phyloP scores from a whole-genome alignment of 2,797 vertebrate genomes.

The Telmatherina bonti region DNA sequence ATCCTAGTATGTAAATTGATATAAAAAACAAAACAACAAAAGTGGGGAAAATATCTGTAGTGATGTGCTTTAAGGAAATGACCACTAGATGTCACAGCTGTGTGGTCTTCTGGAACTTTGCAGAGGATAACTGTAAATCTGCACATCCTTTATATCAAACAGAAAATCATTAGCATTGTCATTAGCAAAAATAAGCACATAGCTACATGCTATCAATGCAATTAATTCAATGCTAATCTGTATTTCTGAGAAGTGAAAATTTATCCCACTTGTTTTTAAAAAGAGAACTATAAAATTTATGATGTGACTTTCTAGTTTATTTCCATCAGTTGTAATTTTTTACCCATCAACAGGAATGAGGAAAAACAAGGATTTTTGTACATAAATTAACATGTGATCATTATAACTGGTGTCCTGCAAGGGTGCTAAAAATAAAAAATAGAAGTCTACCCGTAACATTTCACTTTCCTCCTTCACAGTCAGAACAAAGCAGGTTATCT shows the following conservation, averaged over 20 bases:
- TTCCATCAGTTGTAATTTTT: neutral
- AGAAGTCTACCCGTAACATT: constrained; percentile 43
- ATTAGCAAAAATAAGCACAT: constrained; percentile 2
- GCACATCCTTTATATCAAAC: neutral
- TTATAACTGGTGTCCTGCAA: constrained; percentile 19
- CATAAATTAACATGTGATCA: neutral
- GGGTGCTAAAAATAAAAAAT: constrained; percentile 20
- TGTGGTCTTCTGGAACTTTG: constrained; percentile 52
- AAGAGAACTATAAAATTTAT: neutral
- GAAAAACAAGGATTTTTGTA: neutral
- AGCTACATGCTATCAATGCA: neutral
- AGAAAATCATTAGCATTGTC: constrained; percentile 2
- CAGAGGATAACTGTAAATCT: neutral
- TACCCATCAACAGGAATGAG: no score
- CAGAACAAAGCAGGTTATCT: constrained; percentile 72
- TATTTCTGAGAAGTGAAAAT: neutral
- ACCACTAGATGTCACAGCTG: constrained; percentile 84
- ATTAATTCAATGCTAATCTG: neutral
- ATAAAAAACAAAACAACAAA: neutral
- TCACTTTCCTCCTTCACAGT: constrained; percentile 52
- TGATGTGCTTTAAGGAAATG: constrained; percentile 47
- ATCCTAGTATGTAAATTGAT: no score
- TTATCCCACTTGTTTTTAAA: neutral
- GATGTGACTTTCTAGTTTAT: neutral
- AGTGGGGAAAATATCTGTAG: neutral